A percentile compares a stretch with the other conserved stretches of the same genome.
Evolutionary conservation across 2,113 vertebrate species (phyloP).

Genomic region (Raja brachyura): DNA sequence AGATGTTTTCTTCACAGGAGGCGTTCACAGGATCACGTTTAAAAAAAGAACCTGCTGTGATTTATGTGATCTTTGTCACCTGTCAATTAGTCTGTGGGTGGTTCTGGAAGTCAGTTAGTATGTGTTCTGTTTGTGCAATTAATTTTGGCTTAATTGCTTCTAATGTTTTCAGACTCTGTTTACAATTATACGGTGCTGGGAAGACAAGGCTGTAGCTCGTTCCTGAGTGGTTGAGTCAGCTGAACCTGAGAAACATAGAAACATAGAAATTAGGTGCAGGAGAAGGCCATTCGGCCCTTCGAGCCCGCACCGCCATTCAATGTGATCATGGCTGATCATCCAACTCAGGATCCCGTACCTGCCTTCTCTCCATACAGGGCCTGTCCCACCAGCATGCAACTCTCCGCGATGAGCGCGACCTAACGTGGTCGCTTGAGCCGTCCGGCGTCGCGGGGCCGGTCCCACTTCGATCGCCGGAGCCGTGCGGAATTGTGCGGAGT

Average conservation of each 20-base stretch:
- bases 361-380: too few relatives aligned
- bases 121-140: constrained; percentile 49
- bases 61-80: constrained; percentile 46
- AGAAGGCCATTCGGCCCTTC: too few relatives aligned
- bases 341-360: too few relatives aligned
- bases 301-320: too few relatives aligned
- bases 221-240: not conserved
- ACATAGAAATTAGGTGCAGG: too few relatives aligned
- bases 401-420: too few relatives aligned
- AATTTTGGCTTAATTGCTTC: constrained; percentile 46
- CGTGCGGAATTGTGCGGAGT: too few relatives aligned
- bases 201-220: constrained; percentile 45
- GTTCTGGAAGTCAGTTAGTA: constrained; percentile 24
- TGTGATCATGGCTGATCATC: too few relatives aligned
- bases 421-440: too few relatives aligned
- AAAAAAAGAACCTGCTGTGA: constrained; percentile 44
- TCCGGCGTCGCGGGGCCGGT: too few relatives aligned
- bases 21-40: constrained; percentile 42
- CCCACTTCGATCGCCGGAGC: too few relatives aligned
- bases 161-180: constrained; percentile 47
- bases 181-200: constrained; percentile 44
- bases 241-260: constrained; percentile 4
- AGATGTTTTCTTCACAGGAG: constrained; percentile 44
- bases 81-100: constrained; percentile 41
- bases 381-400: too few relatives aligned